Base-by-base conservation (phyloP, 2,113 vertebrate species). In the Baryphthengus martii region DNA sequence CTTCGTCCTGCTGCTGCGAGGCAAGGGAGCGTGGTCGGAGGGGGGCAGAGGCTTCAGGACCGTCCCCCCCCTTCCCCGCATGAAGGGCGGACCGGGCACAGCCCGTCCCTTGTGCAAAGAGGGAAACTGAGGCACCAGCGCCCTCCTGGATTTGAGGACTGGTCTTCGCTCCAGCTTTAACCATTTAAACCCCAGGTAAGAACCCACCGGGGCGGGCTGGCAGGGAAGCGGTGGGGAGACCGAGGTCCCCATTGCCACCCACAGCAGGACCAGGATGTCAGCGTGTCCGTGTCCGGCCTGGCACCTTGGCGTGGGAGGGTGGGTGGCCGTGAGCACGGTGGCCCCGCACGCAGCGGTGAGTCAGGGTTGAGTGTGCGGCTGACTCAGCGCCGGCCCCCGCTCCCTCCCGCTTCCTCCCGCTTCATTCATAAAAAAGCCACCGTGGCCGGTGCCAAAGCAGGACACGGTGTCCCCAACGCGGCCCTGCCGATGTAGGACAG, bases 391-490 rank as follows among this genome's bases (percentile, higher is more conserved):
- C 92, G 39, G 97, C 97, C 98, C 96, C 97, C 96, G 92, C 96
- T 93, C 97, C 97, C 96, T 95, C 94, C 94, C 6, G 92, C 96
- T 93, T 97, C 97, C 96, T 95, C 94, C 94, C 6, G 68, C 95
- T 98, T 95, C 98, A 99, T 99, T 99, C 98, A 99, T 98, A 98
- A 98, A 99, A 82, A 88, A 21, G 58, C 82, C 88, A 28, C 96
- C 78, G 76, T 74, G 86, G 67, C 44, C 66, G 4, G 65, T 88
- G 95, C 95, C 94, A 11, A 78, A 59, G 71, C 7, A 5, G 93
- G 85, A 84, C 90, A n/a, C 4, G 2, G 56, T n/a, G 85, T 94
- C 91, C 91, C 78, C n/a, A 9, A 50, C 76, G 20, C 5, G 29
- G 90, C 87, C 89, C 93, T 1, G 4, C 35, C 5, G 17, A 62